Conservation (phyloP, 2,888 invertebrate species). For the Sesia apiformis region DNA sequence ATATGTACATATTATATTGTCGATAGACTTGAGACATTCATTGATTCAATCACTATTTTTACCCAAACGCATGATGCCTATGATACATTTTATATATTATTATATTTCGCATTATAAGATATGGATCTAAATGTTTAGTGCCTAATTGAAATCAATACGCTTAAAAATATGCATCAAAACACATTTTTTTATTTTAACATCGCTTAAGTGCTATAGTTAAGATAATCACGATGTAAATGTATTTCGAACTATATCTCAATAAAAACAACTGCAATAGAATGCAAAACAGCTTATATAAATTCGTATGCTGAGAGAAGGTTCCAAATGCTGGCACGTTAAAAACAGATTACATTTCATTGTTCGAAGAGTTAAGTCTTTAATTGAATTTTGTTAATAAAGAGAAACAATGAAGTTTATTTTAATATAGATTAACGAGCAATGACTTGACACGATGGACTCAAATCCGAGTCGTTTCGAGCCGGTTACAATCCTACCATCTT, state of each 20-base stretch:
- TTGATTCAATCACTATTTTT: too few species aligned
- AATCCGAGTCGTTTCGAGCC: constrained; percentile 26
- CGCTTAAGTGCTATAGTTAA: not conserved
- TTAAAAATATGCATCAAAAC: not conserved
- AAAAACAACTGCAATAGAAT: not conserved
- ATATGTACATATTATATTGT: too few species aligned
- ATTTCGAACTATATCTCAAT: not conserved
- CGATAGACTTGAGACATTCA: too few species aligned
- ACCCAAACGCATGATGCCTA: too few species aligned
- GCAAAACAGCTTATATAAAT: not conserved
- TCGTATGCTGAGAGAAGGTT: not conserved
- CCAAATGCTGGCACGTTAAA: not conserved
- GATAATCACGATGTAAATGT: not conserved
- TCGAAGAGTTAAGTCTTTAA: constrained; percentile 30
- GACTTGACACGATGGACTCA: constrained; percentile 60
- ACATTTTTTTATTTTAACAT: not conserved
- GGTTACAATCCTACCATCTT: constrained; percentile 10
- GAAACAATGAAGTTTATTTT: constrained; percentile 69
- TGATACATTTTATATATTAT: too few species aligned
- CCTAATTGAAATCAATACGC: not conserved
- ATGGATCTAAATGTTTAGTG: not conserved
- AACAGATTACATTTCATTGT: not conserved
- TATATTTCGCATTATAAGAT: too few species aligned
- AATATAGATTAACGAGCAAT: constrained; percentile 69
- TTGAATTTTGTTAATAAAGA: constrained; percentile 52